Conservation (phyloP, 2,888 invertebrate genomes). For the Linyphia triangularis region DNA sequence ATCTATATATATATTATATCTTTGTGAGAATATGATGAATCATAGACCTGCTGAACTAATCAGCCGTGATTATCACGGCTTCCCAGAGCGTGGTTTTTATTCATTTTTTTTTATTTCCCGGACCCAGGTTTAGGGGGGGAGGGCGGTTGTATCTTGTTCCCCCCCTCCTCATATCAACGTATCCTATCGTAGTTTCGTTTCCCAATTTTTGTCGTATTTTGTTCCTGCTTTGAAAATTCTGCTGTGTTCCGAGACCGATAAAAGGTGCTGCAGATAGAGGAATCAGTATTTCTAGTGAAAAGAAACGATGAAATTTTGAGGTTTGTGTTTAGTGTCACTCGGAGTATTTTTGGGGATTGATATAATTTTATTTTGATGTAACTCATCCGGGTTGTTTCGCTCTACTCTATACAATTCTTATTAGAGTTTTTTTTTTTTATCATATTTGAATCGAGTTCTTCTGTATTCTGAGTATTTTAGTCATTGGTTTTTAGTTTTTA, state of each 20-base stretch:
- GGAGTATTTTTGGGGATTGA: too few relatives aligned
- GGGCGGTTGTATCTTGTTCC: slow-evolving; percentile 21
- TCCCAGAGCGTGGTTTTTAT: slow-evolving; percentile 40
- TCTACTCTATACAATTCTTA: too few relatives aligned
- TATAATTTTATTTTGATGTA: too few relatives aligned
- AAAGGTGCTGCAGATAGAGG: slow-evolving; percentile 35
- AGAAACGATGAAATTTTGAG: too few relatives aligned
- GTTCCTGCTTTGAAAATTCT: slow-evolving; percentile 26
- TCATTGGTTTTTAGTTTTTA: too few relatives aligned
- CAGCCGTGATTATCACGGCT: slow-evolving; percentile 69
- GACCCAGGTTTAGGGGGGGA: slow-evolving; percentile 25
- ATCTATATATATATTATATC: slow-evolving; percentile 59
- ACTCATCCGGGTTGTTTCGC: too few relatives aligned
- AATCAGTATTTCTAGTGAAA: slow-evolving; percentile 1
- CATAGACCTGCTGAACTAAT: slow-evolving; percentile 52
- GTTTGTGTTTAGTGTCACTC: too few relatives aligned
- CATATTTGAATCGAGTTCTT: too few relatives aligned
- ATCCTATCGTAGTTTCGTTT: slow-evolving; percentile 28
- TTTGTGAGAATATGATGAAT: slow-evolving; percentile 68
- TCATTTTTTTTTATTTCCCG: background rate
- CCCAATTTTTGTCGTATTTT: slow-evolving; percentile 27
- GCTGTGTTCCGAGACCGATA: slow-evolving; percentile 25
- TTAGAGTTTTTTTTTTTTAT: too few relatives aligned
- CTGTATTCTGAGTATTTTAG: too few relatives aligned
- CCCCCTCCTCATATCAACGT: slow-evolving; percentile 11